A percentile compares a stretch with the other conserved stretches of the same genome.
Conservation (phyloP, 1,140 invertebrate species). For the Theocolax elegans region DNA sequence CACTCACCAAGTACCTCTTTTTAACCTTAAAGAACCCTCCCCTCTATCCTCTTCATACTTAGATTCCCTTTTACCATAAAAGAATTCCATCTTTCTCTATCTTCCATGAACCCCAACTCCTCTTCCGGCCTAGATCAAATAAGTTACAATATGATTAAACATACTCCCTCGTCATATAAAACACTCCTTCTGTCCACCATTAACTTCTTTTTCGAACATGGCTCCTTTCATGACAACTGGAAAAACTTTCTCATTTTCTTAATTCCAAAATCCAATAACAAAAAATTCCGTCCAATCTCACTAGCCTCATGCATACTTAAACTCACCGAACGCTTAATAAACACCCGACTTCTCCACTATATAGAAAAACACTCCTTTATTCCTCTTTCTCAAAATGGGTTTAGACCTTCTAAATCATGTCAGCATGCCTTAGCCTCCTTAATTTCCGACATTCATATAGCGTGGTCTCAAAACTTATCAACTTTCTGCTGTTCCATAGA, state of each 20-base stretch:
- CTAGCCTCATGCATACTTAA: constrained; percentile 27
- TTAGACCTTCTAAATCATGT: constrained; percentile 35
- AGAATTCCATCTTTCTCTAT: not conserved
- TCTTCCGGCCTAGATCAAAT: constrained; percentile 12
- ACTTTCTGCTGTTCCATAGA: constrained; percentile 15
- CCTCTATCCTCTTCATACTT: not conserved
- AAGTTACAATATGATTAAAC: not conserved
- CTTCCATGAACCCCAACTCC: not conserved
- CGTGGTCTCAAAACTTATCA: constrained; percentile 9
- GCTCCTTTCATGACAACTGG: not conserved
- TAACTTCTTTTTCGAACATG: not conserved
- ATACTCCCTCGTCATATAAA: not conserved
- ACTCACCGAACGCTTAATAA: constrained; percentile 22
- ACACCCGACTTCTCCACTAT: constrained; percentile 1
- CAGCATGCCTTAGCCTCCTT: not conserved
- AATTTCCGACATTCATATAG: constrained; percentile 34
- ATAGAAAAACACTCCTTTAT: not conserved
- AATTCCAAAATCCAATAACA: constrained; percentile 21
- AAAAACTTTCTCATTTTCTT: constrained; percentile 25
- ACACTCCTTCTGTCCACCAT: not conserved
- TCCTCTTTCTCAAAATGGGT: constrained; percentile 28
- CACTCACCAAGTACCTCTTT: not conserved
- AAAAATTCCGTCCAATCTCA: constrained; percentile 33
- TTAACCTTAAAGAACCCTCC: not conserved
- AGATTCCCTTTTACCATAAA: not conserved